Evolutionary conservation across 2,113 vertebrate species (phyloP).

Genomic region (Phycodurus eques): DNA sequence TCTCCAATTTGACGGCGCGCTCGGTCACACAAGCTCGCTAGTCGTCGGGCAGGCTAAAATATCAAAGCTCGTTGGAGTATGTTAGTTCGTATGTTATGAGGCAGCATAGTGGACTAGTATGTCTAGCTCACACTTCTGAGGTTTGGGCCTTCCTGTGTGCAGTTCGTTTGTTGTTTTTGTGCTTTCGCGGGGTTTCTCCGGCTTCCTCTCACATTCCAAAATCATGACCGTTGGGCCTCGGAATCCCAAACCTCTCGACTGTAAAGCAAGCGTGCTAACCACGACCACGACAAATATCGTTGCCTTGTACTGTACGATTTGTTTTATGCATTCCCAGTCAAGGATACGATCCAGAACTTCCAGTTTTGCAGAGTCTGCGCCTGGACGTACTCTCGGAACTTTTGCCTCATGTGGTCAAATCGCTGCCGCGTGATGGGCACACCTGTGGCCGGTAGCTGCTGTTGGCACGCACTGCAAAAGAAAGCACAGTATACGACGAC

Average conservation of each 20-base stretch:
- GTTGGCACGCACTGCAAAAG: constrained; percentile 82
- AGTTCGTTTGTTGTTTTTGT: too few relatives aligned
- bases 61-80: too few relatives aligned
- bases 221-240: too few relatives aligned
- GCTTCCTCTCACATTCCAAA: too few relatives aligned
- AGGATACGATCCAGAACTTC: constrained; percentile 99
- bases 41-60: too few relatives aligned
- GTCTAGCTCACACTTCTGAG: too few relatives aligned
- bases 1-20: not conserved
- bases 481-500: constrained; percentile 12
- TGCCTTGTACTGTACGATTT: not conserved
- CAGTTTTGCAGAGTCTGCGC: constrained; percentile 90
- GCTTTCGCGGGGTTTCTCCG: too few relatives aligned
- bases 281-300: not conserved
- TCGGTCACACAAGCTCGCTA: not conserved
- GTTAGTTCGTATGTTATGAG: too few relatives aligned
- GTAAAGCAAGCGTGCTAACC: too few relatives aligned
- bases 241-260: too few relatives aligned
- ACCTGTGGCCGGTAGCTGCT: constrained; percentile 90
- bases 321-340: not conserved
- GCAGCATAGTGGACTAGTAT: too few relatives aligned
- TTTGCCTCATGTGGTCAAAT: constrained; percentile 91
- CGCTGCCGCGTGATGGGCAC: constrained; percentile 93
- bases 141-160: too few relatives aligned
- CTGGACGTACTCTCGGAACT: constrained; percentile 88